These are phyloP conservation scores for Gryon sp. DNA, from an alignment of 1,140 invertebrate genomes.

Conservation along the genomic window DNA sequence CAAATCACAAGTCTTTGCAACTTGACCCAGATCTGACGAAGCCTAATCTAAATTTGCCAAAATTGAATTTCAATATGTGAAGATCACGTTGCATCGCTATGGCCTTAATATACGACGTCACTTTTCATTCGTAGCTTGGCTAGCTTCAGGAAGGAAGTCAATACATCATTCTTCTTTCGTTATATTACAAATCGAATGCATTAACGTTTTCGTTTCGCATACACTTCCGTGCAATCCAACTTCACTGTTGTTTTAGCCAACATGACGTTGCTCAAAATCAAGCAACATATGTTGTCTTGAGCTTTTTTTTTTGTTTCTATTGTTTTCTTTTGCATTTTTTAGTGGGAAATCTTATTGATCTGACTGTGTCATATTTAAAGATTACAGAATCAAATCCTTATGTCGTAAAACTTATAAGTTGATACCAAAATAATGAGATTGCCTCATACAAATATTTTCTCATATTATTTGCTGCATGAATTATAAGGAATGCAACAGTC, in stretches of 20 bases:
- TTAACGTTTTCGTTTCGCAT: constrained; percentile 21
- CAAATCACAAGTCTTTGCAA: not conserved
- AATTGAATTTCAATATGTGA: constrained; percentile 26
- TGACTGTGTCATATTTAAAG: too few species aligned
- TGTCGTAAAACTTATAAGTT: too few species aligned
- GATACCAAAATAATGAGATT: constrained; percentile 27
- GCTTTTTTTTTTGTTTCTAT: not conserved
- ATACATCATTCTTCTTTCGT: constrained; percentile 31
- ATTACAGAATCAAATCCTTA: too few species aligned
- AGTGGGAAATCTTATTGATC: not conserved
- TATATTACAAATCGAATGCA: constrained; percentile 7
- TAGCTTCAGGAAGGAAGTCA: constrained; percentile 23
- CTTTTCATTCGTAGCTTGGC: constrained; percentile 31
- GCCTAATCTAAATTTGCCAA: constrained; percentile 3
- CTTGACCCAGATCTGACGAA: not conserved
- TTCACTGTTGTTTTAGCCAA: constrained; percentile 11
- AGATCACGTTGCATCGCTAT: constrained; percentile 2
- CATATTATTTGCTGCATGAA: constrained; percentile 4
- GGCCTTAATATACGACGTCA: constrained; percentile 31
- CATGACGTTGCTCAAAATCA: constrained; percentile 8
- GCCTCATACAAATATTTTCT: constrained; percentile 20
- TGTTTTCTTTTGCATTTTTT: not conserved
- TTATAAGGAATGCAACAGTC: constrained; percentile 21
- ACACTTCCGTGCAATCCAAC: constrained; percentile 15
- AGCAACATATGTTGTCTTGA: not conserved